phyloP scores from a whole-genome alignment of 1,140 invertebrate species.

The Lepidotrigona ventralis region DNA sequence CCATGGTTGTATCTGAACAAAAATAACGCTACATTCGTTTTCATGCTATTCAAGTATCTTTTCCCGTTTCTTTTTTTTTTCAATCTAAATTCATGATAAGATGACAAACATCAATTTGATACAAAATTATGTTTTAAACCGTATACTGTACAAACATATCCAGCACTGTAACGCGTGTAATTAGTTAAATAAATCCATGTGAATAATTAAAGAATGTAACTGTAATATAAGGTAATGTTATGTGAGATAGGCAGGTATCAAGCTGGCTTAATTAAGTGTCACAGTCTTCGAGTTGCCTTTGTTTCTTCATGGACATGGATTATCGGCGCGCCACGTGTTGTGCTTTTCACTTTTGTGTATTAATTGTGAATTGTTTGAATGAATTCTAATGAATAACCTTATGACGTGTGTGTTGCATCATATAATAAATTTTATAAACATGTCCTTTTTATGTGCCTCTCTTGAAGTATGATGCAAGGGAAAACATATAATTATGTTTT shows the following conservation, averaged over 20 bases:
- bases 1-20: slow-evolving; percentile 71
- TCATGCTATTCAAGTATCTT: slow-evolving; percentile 64
- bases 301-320: slow-evolving; percentile 56
- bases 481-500: slow-evolving; percentile 51
- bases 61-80: slow-evolving; percentile 16
- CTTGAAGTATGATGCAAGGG: slow-evolving; percentile 48
- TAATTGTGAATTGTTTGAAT: slow-evolving; percentile 45
- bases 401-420: slow-evolving; percentile 53
- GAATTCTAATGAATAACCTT: slow-evolving; percentile 56
- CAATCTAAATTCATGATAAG: slow-evolving; percentile 65
- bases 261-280: slow-evolving; percentile 76
- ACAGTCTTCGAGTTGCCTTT: slow-evolving; percentile 73
- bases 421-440: slow-evolving; percentile 56
- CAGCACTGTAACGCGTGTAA: slow-evolving; percentile 60
- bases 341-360: slow-evolving; percentile 52
- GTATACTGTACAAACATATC: slow-evolving; percentile 71
- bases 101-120: slow-evolving; percentile 72
- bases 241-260: slow-evolving; percentile 79
- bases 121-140: slow-evolving; percentile 70
- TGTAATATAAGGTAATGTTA: slow-evolving; percentile 72
- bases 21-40: slow-evolving; percentile 71
- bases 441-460: slow-evolving; percentile 38
- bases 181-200: slow-evolving; percentile 62
- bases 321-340: slow-evolving; percentile 48
- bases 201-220: slow-evolving; percentile 68